Conservation (phyloP, 2,888 invertebrate genomes). For the Metacarcinus magister region DNA sequence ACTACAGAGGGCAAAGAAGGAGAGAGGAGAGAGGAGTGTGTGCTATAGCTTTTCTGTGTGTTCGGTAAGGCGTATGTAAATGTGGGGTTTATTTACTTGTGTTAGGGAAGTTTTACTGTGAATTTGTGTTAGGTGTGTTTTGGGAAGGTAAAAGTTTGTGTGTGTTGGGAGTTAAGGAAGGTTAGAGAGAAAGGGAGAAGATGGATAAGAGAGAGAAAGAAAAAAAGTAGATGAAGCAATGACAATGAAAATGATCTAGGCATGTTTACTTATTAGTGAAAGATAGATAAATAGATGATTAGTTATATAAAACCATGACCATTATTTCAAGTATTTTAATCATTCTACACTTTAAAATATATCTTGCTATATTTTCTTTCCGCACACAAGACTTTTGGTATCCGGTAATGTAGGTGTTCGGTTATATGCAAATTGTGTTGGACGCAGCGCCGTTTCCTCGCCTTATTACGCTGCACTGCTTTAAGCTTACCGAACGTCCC, state of each 20-base stretch:
- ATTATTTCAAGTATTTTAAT: too few species aligned
- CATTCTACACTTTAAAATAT: too few species aligned
- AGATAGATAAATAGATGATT: too few species aligned
- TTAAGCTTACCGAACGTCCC: slow-evolving; percentile 11
- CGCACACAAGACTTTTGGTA: not conserved
- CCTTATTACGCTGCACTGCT: not conserved
- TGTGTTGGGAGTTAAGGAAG: not conserved
- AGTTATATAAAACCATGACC: too few species aligned
- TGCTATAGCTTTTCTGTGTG: not conserved
- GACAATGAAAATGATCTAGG: too few species aligned
- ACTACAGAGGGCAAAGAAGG: not conserved
- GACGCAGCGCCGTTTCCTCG: not conserved
- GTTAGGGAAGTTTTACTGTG: not conserved
- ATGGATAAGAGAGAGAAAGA: not conserved
- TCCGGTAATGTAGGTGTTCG: not conserved
- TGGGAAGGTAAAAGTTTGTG: not conserved
- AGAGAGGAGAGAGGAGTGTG: too few species aligned
- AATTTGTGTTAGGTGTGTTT: not conserved
- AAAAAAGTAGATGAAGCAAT: not conserved
- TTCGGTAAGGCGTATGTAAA: not conserved
- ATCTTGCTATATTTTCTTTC: too few species aligned
- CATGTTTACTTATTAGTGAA: too few species aligned
- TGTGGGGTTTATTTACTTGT: not conserved
- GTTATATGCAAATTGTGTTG: not conserved
- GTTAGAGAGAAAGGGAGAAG: not conserved